Percentiles rank a stretch among this genome's conserved stretches.
phyloP scores from a whole-genome alignment of 2,797 vertebrate genomes.

The Apodemus agrarius region DNA sequence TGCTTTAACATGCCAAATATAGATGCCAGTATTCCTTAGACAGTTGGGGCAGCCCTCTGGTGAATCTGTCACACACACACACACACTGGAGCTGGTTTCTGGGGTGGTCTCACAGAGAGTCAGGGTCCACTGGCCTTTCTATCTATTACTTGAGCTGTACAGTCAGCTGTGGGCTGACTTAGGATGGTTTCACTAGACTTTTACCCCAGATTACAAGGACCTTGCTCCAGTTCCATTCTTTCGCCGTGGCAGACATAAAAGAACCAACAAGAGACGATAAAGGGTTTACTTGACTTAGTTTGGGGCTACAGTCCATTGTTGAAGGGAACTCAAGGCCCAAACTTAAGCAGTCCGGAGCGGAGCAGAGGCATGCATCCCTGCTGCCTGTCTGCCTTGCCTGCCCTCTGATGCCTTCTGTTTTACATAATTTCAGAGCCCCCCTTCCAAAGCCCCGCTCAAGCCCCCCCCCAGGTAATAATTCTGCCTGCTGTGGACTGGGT shows the following conservation, averaged over 20 bases:
- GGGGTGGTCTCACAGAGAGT: constrained; percentile 20
- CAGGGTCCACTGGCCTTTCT: constrained; percentile 27
- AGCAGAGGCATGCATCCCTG: background rate
- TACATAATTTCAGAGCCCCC: background rate
- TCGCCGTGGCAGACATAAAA: background rate
- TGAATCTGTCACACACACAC: background rate
- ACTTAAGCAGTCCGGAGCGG: background rate
- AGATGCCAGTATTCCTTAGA: background rate
- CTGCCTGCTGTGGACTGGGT: background rate
- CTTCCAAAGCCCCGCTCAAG: background rate
- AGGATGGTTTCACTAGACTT: constrained; percentile 29
- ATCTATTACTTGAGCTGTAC: constrained; percentile 55
- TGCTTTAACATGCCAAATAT: no score
- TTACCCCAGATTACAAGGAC: background rate
- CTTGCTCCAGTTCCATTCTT: background rate
- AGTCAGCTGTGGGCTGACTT: constrained; percentile 18
- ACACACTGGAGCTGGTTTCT: constrained; percentile 3
- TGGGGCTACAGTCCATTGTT: background rate
- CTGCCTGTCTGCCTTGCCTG: no score
- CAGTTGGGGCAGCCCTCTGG: background rate
- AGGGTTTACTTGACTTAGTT: background rate
- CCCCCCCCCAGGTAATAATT: background rate
- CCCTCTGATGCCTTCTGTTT: background rate
- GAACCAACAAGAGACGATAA: background rate
- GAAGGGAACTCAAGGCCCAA: background rate